Percentiles rank a stretch among this genome's conserved stretches.
These are phyloP conservation scores for Enteromius treurensis DNA, from an alignment of 2,797 vertebrate species.

Conservation along the genomic window DNA sequence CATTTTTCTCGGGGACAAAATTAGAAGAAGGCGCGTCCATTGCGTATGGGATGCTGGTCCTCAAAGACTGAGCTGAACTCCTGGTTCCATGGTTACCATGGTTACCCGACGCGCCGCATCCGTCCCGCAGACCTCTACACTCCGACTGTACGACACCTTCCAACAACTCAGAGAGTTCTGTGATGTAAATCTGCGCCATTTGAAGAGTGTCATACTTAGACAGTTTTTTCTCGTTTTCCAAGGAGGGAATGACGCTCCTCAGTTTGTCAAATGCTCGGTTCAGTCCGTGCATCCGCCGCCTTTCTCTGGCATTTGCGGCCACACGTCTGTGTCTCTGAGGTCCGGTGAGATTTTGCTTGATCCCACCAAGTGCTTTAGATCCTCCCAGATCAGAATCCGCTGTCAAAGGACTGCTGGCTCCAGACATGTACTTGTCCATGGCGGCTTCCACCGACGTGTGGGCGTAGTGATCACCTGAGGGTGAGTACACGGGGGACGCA, in stretches of 20 bases:
- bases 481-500: slow-evolving; percentile 61
- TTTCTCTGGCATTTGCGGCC: slow-evolving; percentile 83
- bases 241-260: slow-evolving; percentile 81
- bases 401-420: slow-evolving; percentile 51
- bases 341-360: slow-evolving; percentile 57
- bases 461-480: slow-evolving; percentile 57
- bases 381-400: slow-evolving; percentile 46
- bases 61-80: slow-evolving; percentile 64
- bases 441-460: slow-evolving; percentile 61
- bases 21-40: slow-evolving; percentile 65
- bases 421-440: slow-evolving; percentile 65
- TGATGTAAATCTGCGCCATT: slow-evolving; percentile 88
- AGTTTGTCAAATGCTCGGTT: slow-evolving; percentile 84
- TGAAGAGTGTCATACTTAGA: slow-evolving; percentile 86
- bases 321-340: slow-evolving; percentile 79
- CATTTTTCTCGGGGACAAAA: slow-evolving; percentile 61
- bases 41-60: slow-evolving; percentile 49
- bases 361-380: slow-evolving; percentile 44
- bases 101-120: slow-evolving; percentile 30
- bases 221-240: slow-evolving; percentile 83
- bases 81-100: slow-evolving; percentile 65
- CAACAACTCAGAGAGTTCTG: slow-evolving; percentile 80
- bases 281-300: slow-evolving; percentile 84
- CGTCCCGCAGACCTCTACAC: slow-evolving; percentile 56
- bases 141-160: slow-evolving; percentile 73